These are phyloP conservation scores for Cotesia congregata DNA, from an alignment of 2,888 invertebrate genomes.

Conservation along the genomic window DNA sequence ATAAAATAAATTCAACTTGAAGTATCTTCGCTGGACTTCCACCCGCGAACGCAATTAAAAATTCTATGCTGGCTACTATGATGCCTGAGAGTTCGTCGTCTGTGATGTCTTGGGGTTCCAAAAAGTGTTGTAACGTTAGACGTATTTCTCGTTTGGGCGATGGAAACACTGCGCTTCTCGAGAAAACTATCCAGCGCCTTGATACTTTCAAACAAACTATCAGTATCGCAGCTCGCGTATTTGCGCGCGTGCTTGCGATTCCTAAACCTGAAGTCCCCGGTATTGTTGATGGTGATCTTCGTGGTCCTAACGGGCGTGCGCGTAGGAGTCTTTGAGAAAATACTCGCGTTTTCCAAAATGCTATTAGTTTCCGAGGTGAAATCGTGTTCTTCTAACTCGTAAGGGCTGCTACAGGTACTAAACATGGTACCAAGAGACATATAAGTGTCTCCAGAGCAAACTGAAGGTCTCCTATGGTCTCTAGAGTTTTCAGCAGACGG, in stretches of 20 bases:
- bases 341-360: conserved; percentile 39
- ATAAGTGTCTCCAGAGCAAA: conserved; percentile 56
- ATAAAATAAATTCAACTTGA: conserved; percentile 43
- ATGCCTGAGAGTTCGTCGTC: conserved; percentile 15
- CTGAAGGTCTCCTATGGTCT: conserved; percentile 50
- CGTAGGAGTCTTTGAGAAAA: conserved; percentile 33
- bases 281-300: conserved; percentile 9
- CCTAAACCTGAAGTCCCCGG: conserved; percentile 19
- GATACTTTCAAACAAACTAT: conserved; percentile 61
- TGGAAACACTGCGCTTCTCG: conserved; percentile 45
- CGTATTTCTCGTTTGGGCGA: conserved; percentile 42
- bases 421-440: conserved; percentile 52
- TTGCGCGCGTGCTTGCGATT: conserved; percentile 36
- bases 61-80: conserved; percentile 41
- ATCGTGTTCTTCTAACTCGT: conserved; percentile 58
- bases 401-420: conserved; percentile 56
- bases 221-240: conserved; percentile 57
- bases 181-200: conserved; percentile 60
- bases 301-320: neutral
- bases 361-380: conserved; percentile 56
- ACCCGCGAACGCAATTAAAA: conserved; percentile 45
- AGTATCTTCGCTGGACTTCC: conserved; percentile 54
- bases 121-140: conserved; percentile 53
- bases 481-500: conserved; percentile 45
- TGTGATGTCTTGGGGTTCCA: conserved; percentile 53